Base-by-base conservation (phyloP, 1,140 invertebrate species). In the Bombus impatiens region DNA sequence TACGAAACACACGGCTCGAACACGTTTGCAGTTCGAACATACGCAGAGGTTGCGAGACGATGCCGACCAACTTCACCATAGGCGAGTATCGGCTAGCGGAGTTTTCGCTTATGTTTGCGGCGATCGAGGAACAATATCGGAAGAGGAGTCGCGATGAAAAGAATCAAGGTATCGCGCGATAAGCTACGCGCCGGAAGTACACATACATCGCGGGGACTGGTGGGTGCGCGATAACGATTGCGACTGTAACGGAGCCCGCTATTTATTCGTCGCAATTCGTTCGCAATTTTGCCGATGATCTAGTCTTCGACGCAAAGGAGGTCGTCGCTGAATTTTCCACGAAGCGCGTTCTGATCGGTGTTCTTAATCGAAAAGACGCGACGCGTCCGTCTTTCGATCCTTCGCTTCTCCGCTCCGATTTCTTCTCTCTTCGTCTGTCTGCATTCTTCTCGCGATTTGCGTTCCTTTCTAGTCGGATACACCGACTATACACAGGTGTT, bases 161-260 rank as follows among this genome's bases (percentile, higher is more conserved):
- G 35, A 77, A 18, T 8, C 10, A 77, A 79, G 78, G 78, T 79
- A 47, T 44, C 78, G 59, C 1, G 28, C 62, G 78, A 80, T 70
- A 70, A 53, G 47, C 47, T 53, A 53, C 47, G 37, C 59, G 25
- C 67, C 10, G 25, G 8, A 28, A 22, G 42, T n/a, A 53, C 1
- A 53, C 47, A 53, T 53, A 53, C 47, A 53, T 53, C 47, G 47
- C 47, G 18, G 47, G 47, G 18, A 53, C 5, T 53, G 47, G 47
- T 53, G 47, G 47, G 0, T 53, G 25, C 74, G 32, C 47, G 68
- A 81, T 81, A 72, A 18, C 78, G 67, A 80, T 80, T 70, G 37
- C 67, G 9, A 35, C 37, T 40, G 57, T 3, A 53, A 53, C 47
- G 47, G 6, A 32, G 57, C 18, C 57, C 37, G 57, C 25, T 42